Base-by-base conservation (phyloP, 2,113 vertebrate species). In the Phycodurus eques region DNA sequence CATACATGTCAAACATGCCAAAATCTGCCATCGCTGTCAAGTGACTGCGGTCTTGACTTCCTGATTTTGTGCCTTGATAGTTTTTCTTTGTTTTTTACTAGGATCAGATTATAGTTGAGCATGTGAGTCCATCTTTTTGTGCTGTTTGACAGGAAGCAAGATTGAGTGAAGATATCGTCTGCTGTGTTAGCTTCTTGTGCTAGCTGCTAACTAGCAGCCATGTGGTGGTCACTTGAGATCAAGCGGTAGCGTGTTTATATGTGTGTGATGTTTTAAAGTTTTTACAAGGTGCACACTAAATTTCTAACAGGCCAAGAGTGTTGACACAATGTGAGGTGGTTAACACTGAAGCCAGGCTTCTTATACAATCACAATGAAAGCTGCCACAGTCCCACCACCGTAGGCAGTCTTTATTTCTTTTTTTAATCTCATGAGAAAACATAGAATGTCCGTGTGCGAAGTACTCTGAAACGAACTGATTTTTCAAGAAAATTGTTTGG, bases 291-390 rank as follows among this genome's bases (percentile, higher is more conserved):
- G 85, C 82, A 85, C 51, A 70, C 78, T 82, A 33, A n/a, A 57
- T 31, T 57, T 89, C 80, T 87, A 88, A 83, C 76, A 68, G 78
- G 67, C 68, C 20, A 20, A 77, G 51, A 27, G 63, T 79, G 80
- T 86, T 78, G 81, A 87, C 78, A 83, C n/a, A 11, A 57, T 71
- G 74, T 81, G 73, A 70, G 85, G 77, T 82, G 14, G 53, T 89
- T 88, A 79, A 82, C 86, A 89, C 87, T 81, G 68, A 49, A 53
- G 57, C 35, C 49, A 67, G 13, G 53, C 65, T 27, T 68, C 73
- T 72, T 44, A 70, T 64, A 8, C 54, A 56, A 27, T 22, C 12
- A 15, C 20, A 56, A 15, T 12, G 39, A 43, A 61, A 63, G 66
- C 66, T 20, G 19, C 33, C 10, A 56, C 8, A 57, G 17, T 11